Base-by-base conservation (phyloP, 2,888 invertebrate species). In the Parnassius smintheus region DNA sequence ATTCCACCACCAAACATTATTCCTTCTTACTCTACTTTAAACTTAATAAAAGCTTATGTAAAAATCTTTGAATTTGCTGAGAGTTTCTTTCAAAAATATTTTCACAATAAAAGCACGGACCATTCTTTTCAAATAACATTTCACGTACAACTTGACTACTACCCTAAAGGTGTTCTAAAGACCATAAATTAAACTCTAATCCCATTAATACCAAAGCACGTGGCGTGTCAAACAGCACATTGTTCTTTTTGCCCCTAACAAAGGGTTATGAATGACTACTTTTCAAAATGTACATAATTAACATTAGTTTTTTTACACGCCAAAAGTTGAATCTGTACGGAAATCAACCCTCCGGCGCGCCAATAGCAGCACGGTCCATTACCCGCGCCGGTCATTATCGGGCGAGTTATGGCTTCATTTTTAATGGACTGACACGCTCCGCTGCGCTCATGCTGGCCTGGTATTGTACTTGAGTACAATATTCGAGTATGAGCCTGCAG, bases 361-460 rank as follows among this genome's bases (percentile, higher is more conserved):
- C 60, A 69, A 72, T 71, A 68, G 65, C 60, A 54, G 59, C 69
- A 68, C 72, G 71, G 60, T 66, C 75, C 78, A 80, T 78, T 80
- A 77, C 74, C 70, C 74, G 56, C 63, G 58, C 62, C 60, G 75
- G 75, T 77, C 78, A 76, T 82, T 82, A 82, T 69, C 68, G 68
- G 68, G 70, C 72, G 73, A 80, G 76, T 81, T 79, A 80, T 77
- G 72, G 72, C 74, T 76, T 74, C 73, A 79, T 81, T 81, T 80
- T 80, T 80, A 78, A 77, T 76, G 74, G 71, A 68, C 67, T 68
- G 71, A 61, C 68, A 69, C 69, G 72, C 72, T 68, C 67, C 66
- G 68, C 49, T 64, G 68, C 60, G 45, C 58, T 65, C 62, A 63
- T 68, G 67, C 68, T 72, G 69, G 54, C 63, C 66, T 67, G 63